Conservation (phyloP, 2,888 invertebrate species). For the Ecliptopera silaceata region DNA sequence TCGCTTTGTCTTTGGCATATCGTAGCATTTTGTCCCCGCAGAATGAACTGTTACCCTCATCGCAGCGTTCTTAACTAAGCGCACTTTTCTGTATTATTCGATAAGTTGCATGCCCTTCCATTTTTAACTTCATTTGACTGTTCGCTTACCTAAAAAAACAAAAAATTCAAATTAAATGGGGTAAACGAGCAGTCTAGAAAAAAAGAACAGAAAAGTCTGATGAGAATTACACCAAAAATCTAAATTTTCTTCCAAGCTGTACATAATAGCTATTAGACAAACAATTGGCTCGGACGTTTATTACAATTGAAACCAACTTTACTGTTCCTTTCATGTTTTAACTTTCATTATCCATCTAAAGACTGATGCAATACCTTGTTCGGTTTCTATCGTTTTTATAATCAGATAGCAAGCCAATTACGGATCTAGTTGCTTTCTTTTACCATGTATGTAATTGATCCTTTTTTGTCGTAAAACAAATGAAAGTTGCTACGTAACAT, state of each 20-base stretch:
- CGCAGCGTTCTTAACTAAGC: slow-evolving; percentile 69
- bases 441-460: not conserved
- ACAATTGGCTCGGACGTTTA: slow-evolving; percentile 33
- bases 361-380: slow-evolving; percentile 55
- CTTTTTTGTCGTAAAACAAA: slow-evolving; percentile 16
- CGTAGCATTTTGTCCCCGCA: slow-evolving; percentile 74
- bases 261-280: slow-evolving; percentile 19
- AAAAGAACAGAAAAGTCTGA: slow-evolving; percentile 61
- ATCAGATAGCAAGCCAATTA: slow-evolving; percentile 16
- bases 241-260: slow-evolving; percentile 20
- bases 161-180: slow-evolving; percentile 11
- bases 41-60: slow-evolving; percentile 64
- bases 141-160: slow-evolving; percentile 38
- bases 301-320: slow-evolving; percentile 49
- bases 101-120: slow-evolving; percentile 73
- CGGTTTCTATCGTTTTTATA: slow-evolving; percentile 42
- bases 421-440: slow-evolving; percentile 7
- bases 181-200: slow-evolving; percentile 54
- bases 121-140: slow-evolving; percentile 35
- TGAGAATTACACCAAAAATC: slow-evolving; percentile 37
- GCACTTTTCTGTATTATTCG: slow-evolving; percentile 58
- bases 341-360: slow-evolving; percentile 30
- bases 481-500: slow-evolving; percentile 13
- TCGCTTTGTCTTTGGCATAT: slow-evolving; percentile 72
- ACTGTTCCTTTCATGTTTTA: slow-evolving; percentile 55